Evolutionary conservation across 2,797 vertebrate genomes (phyloP).

Genomic region (Knipowitschia caucasica): DNA sequence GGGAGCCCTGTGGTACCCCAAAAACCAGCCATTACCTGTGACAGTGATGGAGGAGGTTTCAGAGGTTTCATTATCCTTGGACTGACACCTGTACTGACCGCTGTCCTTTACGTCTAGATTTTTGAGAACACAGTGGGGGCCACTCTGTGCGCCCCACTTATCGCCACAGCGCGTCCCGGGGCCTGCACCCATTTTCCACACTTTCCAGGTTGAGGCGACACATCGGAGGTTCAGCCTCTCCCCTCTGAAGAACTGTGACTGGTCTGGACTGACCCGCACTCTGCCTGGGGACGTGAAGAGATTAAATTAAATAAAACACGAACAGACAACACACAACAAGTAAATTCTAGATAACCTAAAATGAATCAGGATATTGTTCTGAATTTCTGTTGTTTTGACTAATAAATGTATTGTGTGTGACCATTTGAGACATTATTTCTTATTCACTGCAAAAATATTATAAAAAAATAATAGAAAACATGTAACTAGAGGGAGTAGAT

Average conservation of each 20-base stretch:
- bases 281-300: not conserved
- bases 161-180: not conserved
- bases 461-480: too few species aligned
- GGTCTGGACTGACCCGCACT: not conserved
- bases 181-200: not conserved
- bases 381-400: too few species aligned
- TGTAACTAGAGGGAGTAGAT: too few species aligned
- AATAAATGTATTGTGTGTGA: too few species aligned
- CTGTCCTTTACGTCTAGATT: not conserved
- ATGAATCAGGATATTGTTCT: too few species aligned
- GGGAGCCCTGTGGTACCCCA: not conserved
- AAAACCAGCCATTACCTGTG: not conserved
- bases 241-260: not conserved
- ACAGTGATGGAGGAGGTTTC: not conserved
- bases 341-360: too few species aligned
- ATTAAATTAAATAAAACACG: too few species aligned
- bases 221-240: not conserved
- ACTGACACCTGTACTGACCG: not conserved
- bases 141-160: not conserved
- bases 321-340: too few species aligned
- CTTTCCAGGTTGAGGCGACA: not conserved
- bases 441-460: too few species aligned
- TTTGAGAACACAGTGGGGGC: not conserved
- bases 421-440: too few species aligned
- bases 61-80: not conserved